Percentiles rank a stretch among this genome's conserved stretches.
Evolutionary conservation across 2,113 vertebrate genomes (phyloP).

Genomic region (Anthoscopus minutus): DNA sequence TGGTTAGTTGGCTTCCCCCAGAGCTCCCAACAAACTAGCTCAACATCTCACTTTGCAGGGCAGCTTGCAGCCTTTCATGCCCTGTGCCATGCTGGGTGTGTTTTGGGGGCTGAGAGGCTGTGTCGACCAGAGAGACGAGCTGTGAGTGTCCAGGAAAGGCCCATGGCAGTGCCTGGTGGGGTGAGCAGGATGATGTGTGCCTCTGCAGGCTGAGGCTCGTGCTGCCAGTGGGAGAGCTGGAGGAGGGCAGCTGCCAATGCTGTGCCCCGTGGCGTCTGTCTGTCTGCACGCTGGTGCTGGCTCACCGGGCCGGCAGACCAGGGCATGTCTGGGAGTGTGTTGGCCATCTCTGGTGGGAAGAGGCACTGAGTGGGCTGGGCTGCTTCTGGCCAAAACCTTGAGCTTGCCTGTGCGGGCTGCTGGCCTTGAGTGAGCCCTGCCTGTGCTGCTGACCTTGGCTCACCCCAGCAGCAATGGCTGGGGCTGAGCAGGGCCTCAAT

Average conservation of each 20-base stretch:
- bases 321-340: not conserved
- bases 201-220: not conserved
- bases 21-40: not conserved
- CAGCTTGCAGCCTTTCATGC: not conserved
- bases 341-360: not conserved
- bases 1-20: not conserved
- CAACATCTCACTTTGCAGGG: fast-evolving
- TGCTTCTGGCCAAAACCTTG: not conserved
- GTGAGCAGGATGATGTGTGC: not conserved
- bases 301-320: not conserved
- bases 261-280: conserved; percentile 1
- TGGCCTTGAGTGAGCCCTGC: not conserved
- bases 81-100: fast-evolving
- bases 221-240: not conserved
- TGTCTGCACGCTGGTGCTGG: not conserved
- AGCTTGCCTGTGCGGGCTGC: not conserved
- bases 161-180: fast-evolving
- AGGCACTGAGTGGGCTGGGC: not conserved
- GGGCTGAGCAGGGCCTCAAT: conserved; percentile 8
- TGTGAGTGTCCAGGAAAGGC: not conserved
- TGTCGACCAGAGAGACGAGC: fast-evolving
- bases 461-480: not conserved
- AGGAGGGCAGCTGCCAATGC: not conserved
- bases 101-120: not conserved
- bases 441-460: conserved; percentile 8